These are phyloP conservation scores for Bubo scandiacus DNA, from an alignment of 2,113 vertebrate genomes.

Conservation along the genomic window DNA sequence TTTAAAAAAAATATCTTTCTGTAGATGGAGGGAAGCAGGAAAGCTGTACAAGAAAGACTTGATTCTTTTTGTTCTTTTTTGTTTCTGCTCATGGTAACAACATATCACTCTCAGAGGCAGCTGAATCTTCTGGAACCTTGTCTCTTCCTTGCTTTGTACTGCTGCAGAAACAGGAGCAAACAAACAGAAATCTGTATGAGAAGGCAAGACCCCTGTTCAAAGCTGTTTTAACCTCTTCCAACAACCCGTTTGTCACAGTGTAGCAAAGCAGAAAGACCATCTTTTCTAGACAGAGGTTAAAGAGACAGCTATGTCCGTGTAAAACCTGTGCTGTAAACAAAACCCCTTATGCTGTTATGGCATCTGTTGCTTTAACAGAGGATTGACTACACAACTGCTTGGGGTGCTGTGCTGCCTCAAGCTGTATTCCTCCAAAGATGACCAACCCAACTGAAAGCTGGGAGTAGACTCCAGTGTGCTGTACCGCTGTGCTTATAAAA, in stretches of 20 bases:
- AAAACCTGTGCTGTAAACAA: not conserved
- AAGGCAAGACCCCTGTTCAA: not conserved
- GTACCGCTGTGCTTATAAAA: not conserved
- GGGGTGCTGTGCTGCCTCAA: not conserved
- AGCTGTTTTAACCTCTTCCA: not conserved
- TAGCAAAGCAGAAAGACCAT: not conserved
- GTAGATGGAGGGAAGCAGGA: not conserved
- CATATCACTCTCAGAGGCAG: not conserved
- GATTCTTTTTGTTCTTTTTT: not conserved
- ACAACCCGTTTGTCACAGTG: rapidly evolving
- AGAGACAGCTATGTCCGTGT: not conserved
- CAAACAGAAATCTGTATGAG: not conserved
- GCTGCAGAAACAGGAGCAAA: not conserved
- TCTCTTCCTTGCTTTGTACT: not conserved
- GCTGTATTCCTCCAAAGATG: not conserved
- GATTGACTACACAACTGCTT: not conserved
- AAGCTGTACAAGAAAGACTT: not conserved
- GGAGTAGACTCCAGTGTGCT: slow-evolving; percentile 13
- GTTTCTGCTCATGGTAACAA: not conserved
- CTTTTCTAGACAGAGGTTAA: not conserved
- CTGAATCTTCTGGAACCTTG: not conserved
- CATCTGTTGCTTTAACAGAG: not conserved
- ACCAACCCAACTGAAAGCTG: not conserved
- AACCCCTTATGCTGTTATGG: too few species aligned
- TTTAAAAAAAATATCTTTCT: not conserved